Base-by-base conservation (phyloP, 35 echinoderm and acorn worm species). In the Antedon bifida region DNA sequence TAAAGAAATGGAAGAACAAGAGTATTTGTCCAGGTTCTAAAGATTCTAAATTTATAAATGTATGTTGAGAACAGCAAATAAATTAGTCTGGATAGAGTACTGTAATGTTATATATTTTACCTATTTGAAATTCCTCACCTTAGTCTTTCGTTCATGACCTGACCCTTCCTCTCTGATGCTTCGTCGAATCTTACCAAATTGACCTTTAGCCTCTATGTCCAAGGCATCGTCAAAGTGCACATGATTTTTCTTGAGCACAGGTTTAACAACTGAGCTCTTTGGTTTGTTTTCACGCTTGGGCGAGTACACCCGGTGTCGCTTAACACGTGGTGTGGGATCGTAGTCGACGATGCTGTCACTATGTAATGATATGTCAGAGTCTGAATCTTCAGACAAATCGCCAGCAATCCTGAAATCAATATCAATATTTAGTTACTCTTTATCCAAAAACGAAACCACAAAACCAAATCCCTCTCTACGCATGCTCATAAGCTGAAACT, bases 141-240 rank as follows among this genome's bases (percentile, higher is more conserved):
- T 75, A 87, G 87, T 84, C 85, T 81, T 64, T 83, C 90, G 76
- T 88, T 77, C 34, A 81, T 85, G 38, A 84, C 76, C 28, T 85
- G 85, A 3, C 74, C 34, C 55, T 78, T 85, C 42, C 56, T 90
- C 88, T 0, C 82, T 84, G 14, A 99, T 73, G 74, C 86, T 75
- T 9, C 81, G 81, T 46, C 95, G 32, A 8, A 99, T 86, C 33
- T 90, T 99, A 26, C 87, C 90, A 77, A 93, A 85, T 7, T 74
- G 77, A 4, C 95, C 94, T 56, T 88, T 99, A 0, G 91, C 90
- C 44, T 99, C 83, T 35, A 42, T 31, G 73, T 99, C 85, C 35
- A 99, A 55, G 4, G 91, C 95, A 77, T 92, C 95, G 30, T 99
- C 95, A 90, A 99, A 99, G 0, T 45, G 36, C 13, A 90, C 88